Percentiles rank a stretch among this genome's conserved stretches.
These are phyloP conservation scores for Chondrilla cf. caribensis DNA, from an alignment of 37 sponge, comb jelly and placozoan genomes.

Conservation along the genomic window DNA sequence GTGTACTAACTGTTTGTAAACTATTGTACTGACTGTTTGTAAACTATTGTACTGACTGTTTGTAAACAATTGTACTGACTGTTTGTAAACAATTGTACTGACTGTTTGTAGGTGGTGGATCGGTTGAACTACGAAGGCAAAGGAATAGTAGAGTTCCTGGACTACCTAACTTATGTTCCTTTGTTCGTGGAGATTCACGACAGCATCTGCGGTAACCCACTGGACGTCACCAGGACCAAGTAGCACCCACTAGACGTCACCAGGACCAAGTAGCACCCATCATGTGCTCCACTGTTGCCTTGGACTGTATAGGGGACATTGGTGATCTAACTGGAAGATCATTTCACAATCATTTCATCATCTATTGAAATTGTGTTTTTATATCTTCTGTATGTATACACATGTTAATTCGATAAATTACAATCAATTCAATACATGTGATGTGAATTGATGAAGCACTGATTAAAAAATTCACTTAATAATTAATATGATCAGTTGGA, in stretches of 20 bases:
- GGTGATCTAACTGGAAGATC: too few species aligned
- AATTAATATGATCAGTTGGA: too few species aligned
- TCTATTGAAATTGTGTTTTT: too few species aligned
- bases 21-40: neutral
- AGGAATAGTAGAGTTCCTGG: conserved; percentile 82
- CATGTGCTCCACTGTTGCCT: conserved; percentile 55
- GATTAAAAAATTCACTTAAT: too few species aligned
- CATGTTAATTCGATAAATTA: too few species aligned
- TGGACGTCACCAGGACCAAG: conserved; percentile 75
- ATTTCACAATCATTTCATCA: too few species aligned
- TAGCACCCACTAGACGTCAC: conserved; percentile 78
- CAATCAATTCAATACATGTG: too few species aligned
- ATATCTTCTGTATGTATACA: too few species aligned
- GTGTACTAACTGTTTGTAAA: neutral
- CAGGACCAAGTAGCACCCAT: conserved; percentile 68
- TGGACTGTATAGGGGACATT: too few species aligned
- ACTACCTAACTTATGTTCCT: conserved; percentile 88
- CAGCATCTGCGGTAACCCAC: conserved; percentile 74
- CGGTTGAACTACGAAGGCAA: conserved; percentile 64
- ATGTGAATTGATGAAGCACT: too few species aligned
- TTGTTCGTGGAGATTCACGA: conserved; percentile 91
- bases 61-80: neutral
- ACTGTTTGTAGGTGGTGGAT: conserved; percentile 53
- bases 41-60: neutral
- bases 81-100: neutral